Evolutionary conservation across 2,113 vertebrate genomes (phyloP).

Genomic region (Gasterosteus aculeatus): DNA sequence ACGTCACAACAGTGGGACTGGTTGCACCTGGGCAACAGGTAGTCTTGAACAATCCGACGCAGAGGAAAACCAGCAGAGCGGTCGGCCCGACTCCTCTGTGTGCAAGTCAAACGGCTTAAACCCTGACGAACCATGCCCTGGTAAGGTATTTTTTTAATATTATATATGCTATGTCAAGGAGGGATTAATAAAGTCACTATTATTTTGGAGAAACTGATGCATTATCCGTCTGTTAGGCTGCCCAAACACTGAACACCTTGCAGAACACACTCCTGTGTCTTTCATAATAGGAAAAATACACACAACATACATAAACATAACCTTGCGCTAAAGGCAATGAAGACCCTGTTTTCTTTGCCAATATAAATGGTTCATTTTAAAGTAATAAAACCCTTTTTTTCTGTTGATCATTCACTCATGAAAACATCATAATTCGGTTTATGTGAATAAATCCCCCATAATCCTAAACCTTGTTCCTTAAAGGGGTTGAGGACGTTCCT

Average conservation of each 20-base stretch:
- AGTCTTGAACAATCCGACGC: constrained; percentile 7
- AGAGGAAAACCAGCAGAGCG: neutral
- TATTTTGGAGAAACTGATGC: constrained; percentile 11
- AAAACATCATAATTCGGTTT: too few species aligned
- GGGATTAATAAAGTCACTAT: constrained; percentile 3
- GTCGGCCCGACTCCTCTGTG: constrained; percentile 2
- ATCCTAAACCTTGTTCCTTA: neutral
- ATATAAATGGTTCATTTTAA: neutral
- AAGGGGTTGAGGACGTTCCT: neutral
- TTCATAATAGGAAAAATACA: neutral
- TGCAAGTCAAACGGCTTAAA: constrained; percentile 18
- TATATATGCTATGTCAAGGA: neutral
- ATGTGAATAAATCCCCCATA: too few species aligned
- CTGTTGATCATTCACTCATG: too few species aligned
- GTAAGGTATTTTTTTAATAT: constrained; percentile 30
- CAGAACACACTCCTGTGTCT: neutral
- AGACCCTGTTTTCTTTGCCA: neutral
- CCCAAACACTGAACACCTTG: neutral
- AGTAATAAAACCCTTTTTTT: neutral
- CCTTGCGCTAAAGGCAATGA: neutral
- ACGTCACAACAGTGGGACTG: constrained; percentile 18
- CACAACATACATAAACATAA: neutral
- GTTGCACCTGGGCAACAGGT: constrained; percentile 15
- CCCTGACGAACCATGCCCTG: constrained; percentile 21
- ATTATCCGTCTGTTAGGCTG: constrained; percentile 1